Evolutionary conservation across 2,888 invertebrate species (phyloP), one percentile per base, ranked within the genome.

Genomic region (Ceratothoa steindachneri): DNA sequence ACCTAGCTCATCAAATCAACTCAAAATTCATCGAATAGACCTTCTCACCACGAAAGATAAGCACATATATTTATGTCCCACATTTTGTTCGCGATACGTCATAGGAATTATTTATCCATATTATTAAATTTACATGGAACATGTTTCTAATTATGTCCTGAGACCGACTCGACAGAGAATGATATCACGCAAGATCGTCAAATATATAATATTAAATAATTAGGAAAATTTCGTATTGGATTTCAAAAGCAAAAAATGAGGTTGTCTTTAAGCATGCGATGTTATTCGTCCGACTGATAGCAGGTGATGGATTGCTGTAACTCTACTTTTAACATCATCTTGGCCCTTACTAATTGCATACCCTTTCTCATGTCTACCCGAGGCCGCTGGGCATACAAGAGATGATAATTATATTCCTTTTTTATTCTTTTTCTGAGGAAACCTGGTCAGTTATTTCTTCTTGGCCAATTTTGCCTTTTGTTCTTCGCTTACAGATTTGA

Each of bases 261-360:
- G 15, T 41, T 41, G 41, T 41, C 5, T 41, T 41, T 9, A 41
- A 60, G 60, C 60, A 60, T 60, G 60, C 60, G 60, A 60, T 60
- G 22, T 60, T 7, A 24, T 24, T 60, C 60, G 22, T 60, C 24
- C 24, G 27, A n/a, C 27, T 60, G 60, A 60, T 60, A 60, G n/a
- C 27, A 55, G n/a, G 12, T 60, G 60, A 60, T 60, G 60, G 60
- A 60, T 55, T 24, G 60, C 12, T 24, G 60, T 60, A 22, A 24
- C 12, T 24, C 27, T 24, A 24, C 60, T 24, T 24, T 60, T 60
- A 60, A 60, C 12, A 60, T 60, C n/a, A 60, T 60, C 60, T 60
- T 24, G 12, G 60, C 22, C 60, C 60, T 22, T 60, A 24, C 60
- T 60, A 60, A 60, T 60, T 60, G 24, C 60, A 60, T 60, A 24